These are phyloP conservation scores for Leucopsar rothschildi DNA, from an alignment of 2,113 vertebrate species.

Conservation along the genomic window DNA sequence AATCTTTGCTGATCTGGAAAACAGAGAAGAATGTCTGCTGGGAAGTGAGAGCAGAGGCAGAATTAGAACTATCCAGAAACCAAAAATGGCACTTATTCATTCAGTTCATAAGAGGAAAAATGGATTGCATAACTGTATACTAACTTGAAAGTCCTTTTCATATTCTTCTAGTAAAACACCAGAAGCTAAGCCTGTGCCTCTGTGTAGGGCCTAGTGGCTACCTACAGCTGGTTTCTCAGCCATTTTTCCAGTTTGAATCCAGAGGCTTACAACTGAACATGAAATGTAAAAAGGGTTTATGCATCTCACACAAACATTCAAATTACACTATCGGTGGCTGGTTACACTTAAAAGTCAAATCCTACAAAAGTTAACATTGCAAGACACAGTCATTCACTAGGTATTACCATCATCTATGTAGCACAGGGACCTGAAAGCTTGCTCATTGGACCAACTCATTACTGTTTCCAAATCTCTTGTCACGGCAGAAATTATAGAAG, in stretches of 20 bases:
- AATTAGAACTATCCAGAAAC: neutral
- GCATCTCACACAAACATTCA: neutral
- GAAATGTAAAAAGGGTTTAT: neutral
- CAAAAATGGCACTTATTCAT: neutral
- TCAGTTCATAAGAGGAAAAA: neutral
- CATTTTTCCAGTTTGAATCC: neutral
- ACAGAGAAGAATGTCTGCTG: neutral
- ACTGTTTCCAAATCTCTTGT: neutral
- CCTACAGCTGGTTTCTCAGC: neutral
- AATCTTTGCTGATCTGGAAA: neutral
- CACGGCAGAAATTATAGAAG: neutral
- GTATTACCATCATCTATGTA: neutral
- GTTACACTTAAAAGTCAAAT: neutral
- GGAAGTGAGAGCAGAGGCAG: neutral
- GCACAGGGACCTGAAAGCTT: neutral
- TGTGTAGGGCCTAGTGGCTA: neutral
- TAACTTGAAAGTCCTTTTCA: neutral
- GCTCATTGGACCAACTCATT: neutral
- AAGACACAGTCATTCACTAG: neutral
- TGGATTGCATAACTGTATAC: neutral
- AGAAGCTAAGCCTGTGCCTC: neutral
- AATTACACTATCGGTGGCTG: neutral
- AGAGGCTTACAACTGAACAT: neutral
- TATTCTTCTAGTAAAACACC: neutral
- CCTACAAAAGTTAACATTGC: neutral